Base-by-base conservation (phyloP, 2,888 invertebrate species). In the Nemoura dubitans region DNA sequence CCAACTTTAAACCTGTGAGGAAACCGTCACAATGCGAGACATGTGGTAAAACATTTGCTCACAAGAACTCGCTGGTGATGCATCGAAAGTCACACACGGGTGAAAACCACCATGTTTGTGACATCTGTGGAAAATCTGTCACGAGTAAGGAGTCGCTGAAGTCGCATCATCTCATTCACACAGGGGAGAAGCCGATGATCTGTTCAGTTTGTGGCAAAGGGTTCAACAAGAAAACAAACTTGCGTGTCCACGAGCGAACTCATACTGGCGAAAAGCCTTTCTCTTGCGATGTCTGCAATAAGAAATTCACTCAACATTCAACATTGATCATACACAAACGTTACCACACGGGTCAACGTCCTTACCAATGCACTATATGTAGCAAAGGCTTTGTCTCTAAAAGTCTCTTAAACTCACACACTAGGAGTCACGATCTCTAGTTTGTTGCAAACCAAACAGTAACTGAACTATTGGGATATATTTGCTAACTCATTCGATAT, bases 211-310 rank as follows among this genome's bases (percentile, higher is more conserved):
- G 86, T 25, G 82, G 83, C 83, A 86, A 86, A n/a, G 83, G 28
- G 21, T 86, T 86, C 83, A 83, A 82, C 76, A 82, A 83, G 36
- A 30, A 76, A 6, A 86, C 28, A 16, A 86, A 83, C 36, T 29
- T 86, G 14, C 82, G 83, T 30, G 76, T 86, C 5, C 86, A 86
- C 83, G 27, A 43, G 76, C 83, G 86, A 16, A 91, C 92, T 3
- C 93, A 93, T 87, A 92, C 92, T 0, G 93, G 93, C 0, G 92
- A 92, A 86, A 92, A 92, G 84, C 93, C 93, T 0, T 93, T 92
- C 89, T 91, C 91, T 86, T 93, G 93, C 88, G 91, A 92, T 78
- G 90, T 92, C 85, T 93, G 93, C 87, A 91, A 91, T 1, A 93
- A 92, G 88, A 91, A 92, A 0, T 93, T 93, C 89, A 92, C 93